A percentile compares a stretch with the other conserved stretches of the same genome.
These are phyloP conservation scores for Drosophila borborema DNA, from an alignment of 2,888 invertebrate genomes.

Conservation along the genomic window DNA sequence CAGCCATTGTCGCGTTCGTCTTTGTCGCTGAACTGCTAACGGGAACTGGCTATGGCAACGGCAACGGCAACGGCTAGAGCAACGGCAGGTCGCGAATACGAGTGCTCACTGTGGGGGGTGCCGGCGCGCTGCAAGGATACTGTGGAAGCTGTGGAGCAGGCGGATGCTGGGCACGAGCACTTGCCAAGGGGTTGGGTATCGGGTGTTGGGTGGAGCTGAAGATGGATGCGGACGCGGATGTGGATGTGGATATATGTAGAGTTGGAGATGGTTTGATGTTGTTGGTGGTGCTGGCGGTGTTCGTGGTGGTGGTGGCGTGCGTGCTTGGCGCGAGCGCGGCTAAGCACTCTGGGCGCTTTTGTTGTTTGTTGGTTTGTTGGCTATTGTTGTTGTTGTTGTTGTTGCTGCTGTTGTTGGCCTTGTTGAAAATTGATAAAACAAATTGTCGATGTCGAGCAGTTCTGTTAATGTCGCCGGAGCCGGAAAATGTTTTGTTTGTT, in stretches of 20 bases:
- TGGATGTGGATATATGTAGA: conserved; percentile 17
- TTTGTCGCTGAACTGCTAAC: conserved; percentile 39
- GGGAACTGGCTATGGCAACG: conserved; percentile 33
- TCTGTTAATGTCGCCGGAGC: conserved; percentile 83
- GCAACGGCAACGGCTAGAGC: conserved; percentile 11
- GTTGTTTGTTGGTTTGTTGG: conserved; percentile 68
- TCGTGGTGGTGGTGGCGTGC: conserved; percentile 61
- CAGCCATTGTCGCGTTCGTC: conserved; percentile 86
- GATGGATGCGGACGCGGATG: conserved; percentile 58
- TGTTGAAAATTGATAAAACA: conserved; percentile 83
- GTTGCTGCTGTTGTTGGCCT: conserved; percentile 64
- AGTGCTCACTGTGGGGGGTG: conserved; percentile 70
- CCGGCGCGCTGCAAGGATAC: conserved; percentile 32
- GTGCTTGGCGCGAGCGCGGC: conserved; percentile 68
- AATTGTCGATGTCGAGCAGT: conserved; percentile 83
- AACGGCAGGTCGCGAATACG: conserved; percentile 38
- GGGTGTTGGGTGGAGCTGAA: conserved; percentile 44
- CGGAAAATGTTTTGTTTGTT: conserved; percentile 83
- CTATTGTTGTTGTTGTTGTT: conserved; percentile 40
- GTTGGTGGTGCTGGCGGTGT: conserved; percentile 22
- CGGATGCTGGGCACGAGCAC: conserved; percentile 22
- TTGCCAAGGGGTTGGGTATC: conserved; percentile 38
- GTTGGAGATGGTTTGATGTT: conserved; percentile 21
- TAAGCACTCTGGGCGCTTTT: conserved; percentile 79
- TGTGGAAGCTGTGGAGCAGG: conserved; percentile 11